phyloP scores from a whole-genome alignment of 1,140 invertebrate species.

The Ceratina australensis region DNA sequence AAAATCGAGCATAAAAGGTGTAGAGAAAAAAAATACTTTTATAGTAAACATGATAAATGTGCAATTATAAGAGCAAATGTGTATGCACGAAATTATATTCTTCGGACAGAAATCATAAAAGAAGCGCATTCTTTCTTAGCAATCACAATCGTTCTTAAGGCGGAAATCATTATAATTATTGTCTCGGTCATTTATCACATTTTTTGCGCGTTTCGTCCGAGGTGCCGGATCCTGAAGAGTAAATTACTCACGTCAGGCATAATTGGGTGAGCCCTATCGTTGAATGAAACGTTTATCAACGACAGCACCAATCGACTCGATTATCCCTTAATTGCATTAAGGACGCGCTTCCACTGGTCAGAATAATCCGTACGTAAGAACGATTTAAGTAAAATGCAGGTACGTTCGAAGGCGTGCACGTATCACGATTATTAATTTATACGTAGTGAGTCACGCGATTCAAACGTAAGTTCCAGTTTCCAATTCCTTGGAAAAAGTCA shows the following conservation, averaged over 20 bases:
- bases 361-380: background rate
- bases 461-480: background rate
- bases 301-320: background rate
- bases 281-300: conserved; percentile 1
- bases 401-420: conserved; percentile 7
- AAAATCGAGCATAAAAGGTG: too few species aligned
- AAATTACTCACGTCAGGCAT: background rate
- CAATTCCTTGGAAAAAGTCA: background rate
- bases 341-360: background rate
- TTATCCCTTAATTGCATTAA: conserved; percentile 8
- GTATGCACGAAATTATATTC: too few species aligned
- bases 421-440: conserved; percentile 5
- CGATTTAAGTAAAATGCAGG: background rate
- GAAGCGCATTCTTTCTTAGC: background rate
- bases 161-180: background rate
- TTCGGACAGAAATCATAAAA: background rate
- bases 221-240: background rate
- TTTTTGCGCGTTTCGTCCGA: background rate
- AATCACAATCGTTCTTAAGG: background rate
- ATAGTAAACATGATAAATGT: too few species aligned
- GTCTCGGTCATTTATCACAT: background rate
- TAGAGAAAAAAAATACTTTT: too few species aligned
- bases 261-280: background rate
- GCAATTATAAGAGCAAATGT: too few species aligned
- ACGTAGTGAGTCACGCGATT: conserved; percentile 11